A percentile compares a stretch with the other conserved stretches of the same genome.
Evolutionary conservation across 1,140 invertebrate genomes (phyloP).

Genomic region (Drosophila sucinea): DNA sequence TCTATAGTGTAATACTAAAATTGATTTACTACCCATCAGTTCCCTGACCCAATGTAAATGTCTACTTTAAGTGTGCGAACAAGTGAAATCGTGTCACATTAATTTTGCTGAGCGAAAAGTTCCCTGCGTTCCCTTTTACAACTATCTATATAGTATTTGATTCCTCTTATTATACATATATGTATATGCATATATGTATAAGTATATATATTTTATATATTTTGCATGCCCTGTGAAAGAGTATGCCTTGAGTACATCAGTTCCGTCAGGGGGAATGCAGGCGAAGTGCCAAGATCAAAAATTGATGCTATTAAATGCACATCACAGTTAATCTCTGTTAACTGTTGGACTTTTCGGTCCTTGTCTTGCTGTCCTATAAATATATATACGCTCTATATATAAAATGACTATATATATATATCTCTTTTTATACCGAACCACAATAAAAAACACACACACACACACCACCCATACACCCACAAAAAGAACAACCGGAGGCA

Average conservation of each 20-base stretch:
- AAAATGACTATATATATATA: slow-evolving; percentile 32
- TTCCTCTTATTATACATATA: slow-evolving; percentile 28
- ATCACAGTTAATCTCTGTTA: slow-evolving; percentile 69
- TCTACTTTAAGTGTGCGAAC: slow-evolving; percentile 46
- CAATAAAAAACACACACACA: slow-evolving; percentile 2
- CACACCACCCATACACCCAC: neutral
- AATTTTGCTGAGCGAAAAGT: slow-evolving; percentile 83
- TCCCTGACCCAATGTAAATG: slow-evolving; percentile 41
- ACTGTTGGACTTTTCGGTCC: slow-evolving; percentile 83
- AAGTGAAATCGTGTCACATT: slow-evolving; percentile 82
- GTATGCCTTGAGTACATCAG: slow-evolving; percentile 49
- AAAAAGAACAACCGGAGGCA: neutral
- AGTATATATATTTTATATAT: slow-evolving; percentile 45
- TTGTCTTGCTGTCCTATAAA: slow-evolving; percentile 65
- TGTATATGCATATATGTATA: slow-evolving; percentile 46
- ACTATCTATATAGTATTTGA: slow-evolving; percentile 27
- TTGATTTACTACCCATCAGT: slow-evolving; percentile 17
- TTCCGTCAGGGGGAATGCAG: slow-evolving; percentile 51
- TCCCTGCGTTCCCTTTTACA: slow-evolving; percentile 66
- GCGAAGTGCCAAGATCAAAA: slow-evolving; percentile 57
- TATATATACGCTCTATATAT: slow-evolving; percentile 40
- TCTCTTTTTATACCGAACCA: slow-evolving; percentile 1
- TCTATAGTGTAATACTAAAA: slow-evolving; percentile 14
- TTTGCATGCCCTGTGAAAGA: slow-evolving; percentile 55
- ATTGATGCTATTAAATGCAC: slow-evolving; percentile 49